Evolutionary conservation across 2,888 invertebrate species (phyloP).

Genomic region (Agrotis puta): DNA sequence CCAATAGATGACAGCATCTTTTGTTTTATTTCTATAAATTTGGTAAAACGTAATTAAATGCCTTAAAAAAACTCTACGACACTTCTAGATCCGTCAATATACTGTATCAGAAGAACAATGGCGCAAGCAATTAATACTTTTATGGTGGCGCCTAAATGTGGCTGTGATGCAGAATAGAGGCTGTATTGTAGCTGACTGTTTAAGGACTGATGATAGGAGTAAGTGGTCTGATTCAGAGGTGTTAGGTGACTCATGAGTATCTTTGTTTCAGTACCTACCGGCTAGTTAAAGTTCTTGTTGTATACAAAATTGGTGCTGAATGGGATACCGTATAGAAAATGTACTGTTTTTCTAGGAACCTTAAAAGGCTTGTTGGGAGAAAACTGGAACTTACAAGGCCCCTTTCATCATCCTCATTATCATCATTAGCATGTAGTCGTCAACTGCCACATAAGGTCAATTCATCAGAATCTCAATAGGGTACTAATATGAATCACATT

Average conservation of each 20-base stretch:
- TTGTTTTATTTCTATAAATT: neutral
- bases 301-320: too few species aligned
- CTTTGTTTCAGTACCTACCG: constrained; percentile 34
- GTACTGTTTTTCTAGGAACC: too few species aligned
- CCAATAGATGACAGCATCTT: constrained; percentile 28
- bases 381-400: too few species aligned
- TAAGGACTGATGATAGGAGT: constrained; percentile 72
- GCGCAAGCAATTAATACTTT: constrained; percentile 83
- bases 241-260: constrained; percentile 62
- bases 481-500: too few species aligned
- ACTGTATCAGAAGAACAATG: constrained; percentile 75
- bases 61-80: constrained; percentile 3
- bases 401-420: too few species aligned
- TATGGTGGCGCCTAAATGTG: constrained; percentile 84
- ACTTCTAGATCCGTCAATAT: constrained; percentile 57
- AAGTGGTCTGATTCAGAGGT: constrained; percentile 70
- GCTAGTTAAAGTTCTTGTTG: neutral
- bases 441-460: too few species aligned
- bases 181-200: constrained; percentile 64
- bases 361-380: too few species aligned
- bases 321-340: too few species aligned
- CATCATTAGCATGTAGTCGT: too few species aligned
- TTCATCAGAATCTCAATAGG: too few species aligned
- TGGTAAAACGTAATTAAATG: rapidly evolving
- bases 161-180: constrained; percentile 69